Evolutionary conservation across 2,888 invertebrate species (phyloP).

Genomic region (Melanchra persicariae): DNA sequence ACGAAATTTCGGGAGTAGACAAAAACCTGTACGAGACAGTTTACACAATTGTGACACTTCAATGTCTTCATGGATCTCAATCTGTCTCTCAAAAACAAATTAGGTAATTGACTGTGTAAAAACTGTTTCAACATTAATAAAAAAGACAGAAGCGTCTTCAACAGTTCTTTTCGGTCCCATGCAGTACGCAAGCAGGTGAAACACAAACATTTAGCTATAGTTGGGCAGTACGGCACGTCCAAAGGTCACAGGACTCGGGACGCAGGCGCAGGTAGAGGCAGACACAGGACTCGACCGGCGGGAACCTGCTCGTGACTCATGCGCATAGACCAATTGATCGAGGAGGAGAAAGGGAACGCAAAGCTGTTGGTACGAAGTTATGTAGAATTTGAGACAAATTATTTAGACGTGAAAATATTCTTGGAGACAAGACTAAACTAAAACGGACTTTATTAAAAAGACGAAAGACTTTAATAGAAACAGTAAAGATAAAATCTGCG

Average conservation of each 20-base stretch:
- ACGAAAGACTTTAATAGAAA: too few species aligned
- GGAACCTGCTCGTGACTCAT: conserved; percentile 62
- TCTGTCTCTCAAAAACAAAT: background rate
- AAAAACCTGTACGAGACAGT: background rate
- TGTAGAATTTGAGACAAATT: conserved; percentile 6
- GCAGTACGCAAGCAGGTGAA: conserved; percentile 12
- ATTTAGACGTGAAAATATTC: background rate
- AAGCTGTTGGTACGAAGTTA: background rate
- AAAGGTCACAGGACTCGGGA: conserved; percentile 55
- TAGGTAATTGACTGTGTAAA: background rate
- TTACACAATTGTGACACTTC: background rate
- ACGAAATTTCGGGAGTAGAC: background rate
- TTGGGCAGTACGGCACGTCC: conserved; percentile 43
- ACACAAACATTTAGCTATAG: conserved; percentile 5
- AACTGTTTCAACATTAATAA: background rate
- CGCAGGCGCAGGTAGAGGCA: conserved; percentile 35
- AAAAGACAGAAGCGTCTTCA: background rate
- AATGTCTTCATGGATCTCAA: background rate
- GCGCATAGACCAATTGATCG: conserved; percentile 30
- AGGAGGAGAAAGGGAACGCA: conserved; percentile 18
- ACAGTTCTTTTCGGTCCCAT: too few species aligned
- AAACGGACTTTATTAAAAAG: too few species aligned
- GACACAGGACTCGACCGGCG: conserved; percentile 10
- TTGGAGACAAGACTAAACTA: too few species aligned
- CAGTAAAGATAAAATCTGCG: too few species aligned